A percentile compares a stretch with the other conserved stretches of the same genome.
Conservation (phyloP, 2,113 vertebrate genomes). For the Amazona vittata region DNA sequence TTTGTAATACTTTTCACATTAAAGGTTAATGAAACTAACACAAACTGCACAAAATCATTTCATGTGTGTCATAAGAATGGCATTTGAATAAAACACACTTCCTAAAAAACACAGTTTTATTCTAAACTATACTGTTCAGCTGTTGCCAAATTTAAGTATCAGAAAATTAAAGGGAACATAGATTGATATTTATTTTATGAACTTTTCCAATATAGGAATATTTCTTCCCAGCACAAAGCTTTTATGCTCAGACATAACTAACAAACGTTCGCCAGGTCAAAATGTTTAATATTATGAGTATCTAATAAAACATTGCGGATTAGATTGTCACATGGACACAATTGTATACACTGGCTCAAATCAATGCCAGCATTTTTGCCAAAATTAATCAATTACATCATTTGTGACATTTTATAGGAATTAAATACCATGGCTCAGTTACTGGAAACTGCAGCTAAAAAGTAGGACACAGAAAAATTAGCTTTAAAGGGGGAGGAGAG, state of each 20-base stretch:
- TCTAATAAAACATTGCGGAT: background rate
- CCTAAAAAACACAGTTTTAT: background rate
- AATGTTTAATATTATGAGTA: background rate
- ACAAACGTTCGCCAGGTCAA: background rate
- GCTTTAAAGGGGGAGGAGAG: constrained; percentile 6
- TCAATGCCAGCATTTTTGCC: background rate
- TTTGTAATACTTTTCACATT: background rate
- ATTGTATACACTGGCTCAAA: background rate
- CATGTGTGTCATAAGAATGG: background rate
- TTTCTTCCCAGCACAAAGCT: background rate
- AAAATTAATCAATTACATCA: background rate
- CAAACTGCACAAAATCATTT: background rate
- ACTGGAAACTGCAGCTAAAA: constrained; percentile 15
- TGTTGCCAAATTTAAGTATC: background rate
- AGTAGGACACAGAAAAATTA: constrained; percentile 47
- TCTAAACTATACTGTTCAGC: background rate
- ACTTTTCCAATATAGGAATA: background rate
- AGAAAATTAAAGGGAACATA: background rate
- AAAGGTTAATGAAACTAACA: background rate
- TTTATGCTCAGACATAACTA: background rate
- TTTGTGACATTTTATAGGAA: background rate
- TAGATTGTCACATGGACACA: background rate
- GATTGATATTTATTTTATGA: background rate
- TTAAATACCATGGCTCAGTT: background rate
- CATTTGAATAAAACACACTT: background rate